Conservation (phyloP, 2,888 invertebrate genomes). For the Cheiracanthium punctorium region DNA sequence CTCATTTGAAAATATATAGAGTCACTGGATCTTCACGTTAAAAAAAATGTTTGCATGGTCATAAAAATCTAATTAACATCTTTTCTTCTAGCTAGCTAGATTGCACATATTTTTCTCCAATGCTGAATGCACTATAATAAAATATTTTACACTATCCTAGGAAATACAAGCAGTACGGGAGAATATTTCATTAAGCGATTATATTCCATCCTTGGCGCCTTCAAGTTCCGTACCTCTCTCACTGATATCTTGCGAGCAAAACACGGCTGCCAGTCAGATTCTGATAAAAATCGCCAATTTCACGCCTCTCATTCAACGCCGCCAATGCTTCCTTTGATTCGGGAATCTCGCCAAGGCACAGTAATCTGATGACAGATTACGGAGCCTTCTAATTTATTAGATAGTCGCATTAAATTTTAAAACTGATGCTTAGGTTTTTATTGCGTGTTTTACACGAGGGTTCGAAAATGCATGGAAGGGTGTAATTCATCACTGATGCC, state of each 20-base stretch:
- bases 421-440: too few relatives aligned
- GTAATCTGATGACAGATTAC: background rate
- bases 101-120: background rate
- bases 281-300: constrained; percentile 39
- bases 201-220: background rate
- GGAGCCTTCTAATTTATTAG: too few relatives aligned
- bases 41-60: background rate
- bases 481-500: too few relatives aligned
- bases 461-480: too few relatives aligned
- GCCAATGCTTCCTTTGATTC: background rate
- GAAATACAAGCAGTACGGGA: background rate
- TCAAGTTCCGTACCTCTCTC: constrained; percentile 16
- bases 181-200: background rate
- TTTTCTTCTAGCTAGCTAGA: background rate
- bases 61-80: background rate
- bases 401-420: too few relatives aligned
- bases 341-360: background rate
- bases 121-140: background rate
- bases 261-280: constrained; percentile 41
- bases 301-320: background rate
- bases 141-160: background rate
- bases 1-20: background rate
- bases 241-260: constrained; percentile 37
- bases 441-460: too few relatives aligned
- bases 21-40: background rate